phyloP scores from a whole-genome alignment of 2,888 invertebrate genomes.

The Coleophora flavipennella region DNA sequence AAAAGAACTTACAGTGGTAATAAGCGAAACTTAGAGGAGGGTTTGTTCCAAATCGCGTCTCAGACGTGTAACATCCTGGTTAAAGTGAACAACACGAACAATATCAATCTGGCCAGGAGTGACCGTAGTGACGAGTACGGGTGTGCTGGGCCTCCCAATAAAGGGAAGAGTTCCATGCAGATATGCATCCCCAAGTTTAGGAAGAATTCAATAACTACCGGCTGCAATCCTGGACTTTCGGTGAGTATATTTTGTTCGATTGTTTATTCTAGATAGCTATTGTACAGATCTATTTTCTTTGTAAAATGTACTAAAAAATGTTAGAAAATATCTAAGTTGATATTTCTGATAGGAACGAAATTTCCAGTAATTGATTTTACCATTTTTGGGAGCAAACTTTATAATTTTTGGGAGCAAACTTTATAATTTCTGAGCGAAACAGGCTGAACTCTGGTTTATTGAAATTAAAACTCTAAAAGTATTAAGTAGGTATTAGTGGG shows the following conservation, averaged over 20 bases:
- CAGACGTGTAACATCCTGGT: slow-evolving; percentile 84
- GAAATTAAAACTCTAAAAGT: too few species aligned
- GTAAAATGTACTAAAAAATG: too few species aligned
- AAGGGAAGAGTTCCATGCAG: slow-evolving; percentile 60
- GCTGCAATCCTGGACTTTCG: slow-evolving; percentile 75
- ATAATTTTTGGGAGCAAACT: too few species aligned
- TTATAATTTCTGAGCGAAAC: too few species aligned
- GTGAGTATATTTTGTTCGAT: slow-evolving; percentile 45
- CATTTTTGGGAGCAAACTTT: too few species aligned
- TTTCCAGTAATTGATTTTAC: too few species aligned
- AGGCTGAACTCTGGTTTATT: too few species aligned
- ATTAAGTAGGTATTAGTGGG: too few species aligned
- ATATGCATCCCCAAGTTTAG: slow-evolving; percentile 73
- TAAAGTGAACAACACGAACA: slow-evolving; percentile 83
- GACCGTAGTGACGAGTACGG: slow-evolving; percentile 77
- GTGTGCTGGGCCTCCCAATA: slow-evolving; percentile 51
- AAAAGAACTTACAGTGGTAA: slow-evolving; percentile 58
- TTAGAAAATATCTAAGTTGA: too few species aligned
- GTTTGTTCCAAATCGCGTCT: slow-evolving; percentile 83
- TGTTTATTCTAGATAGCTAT: too few species aligned
- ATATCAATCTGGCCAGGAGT: slow-evolving; percentile 78
- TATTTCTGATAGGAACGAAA: too few species aligned
- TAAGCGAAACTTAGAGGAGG: slow-evolving; percentile 80
- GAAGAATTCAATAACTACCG: slow-evolving; percentile 61
- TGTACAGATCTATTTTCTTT: too few species aligned